phyloP scores from a whole-genome alignment of 2,797 vertebrate genomes.

The Anguilla anguilla region DNA sequence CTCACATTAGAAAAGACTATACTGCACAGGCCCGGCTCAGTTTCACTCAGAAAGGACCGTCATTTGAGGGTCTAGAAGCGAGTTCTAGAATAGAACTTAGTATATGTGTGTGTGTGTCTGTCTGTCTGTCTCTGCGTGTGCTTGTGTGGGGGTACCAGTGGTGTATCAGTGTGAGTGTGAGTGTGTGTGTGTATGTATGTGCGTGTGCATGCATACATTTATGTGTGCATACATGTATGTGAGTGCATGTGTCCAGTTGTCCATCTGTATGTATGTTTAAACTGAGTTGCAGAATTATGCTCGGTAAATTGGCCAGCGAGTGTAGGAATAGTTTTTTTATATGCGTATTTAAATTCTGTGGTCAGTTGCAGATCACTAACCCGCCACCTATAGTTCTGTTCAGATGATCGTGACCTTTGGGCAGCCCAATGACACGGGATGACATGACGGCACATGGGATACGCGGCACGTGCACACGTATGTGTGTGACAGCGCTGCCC shows the following conservation, averaged over 20 bases:
- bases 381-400: not conserved
- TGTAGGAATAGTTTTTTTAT: not conserved
- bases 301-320: not conserved
- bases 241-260: not conserved
- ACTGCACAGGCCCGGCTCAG: not conserved
- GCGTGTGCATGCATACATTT: not conserved
- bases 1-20: not conserved
- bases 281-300: not conserved
- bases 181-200: not conserved
- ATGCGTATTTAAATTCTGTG: not conserved
- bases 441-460: not conserved
- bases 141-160: too few relatives aligned
- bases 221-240: not conserved
- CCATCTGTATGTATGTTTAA: not conserved
- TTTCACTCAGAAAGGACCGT: not conserved
- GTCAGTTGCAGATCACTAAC: not conserved
- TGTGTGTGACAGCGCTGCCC: conserved; percentile 24
- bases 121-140: not conserved
- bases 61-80: too few relatives aligned
- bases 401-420: not conserved
- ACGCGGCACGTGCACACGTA: not conserved
- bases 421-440: not conserved
- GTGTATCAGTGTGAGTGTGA: not conserved
- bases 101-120: not conserved
- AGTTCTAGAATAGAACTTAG: not conserved